These are phyloP conservation scores for Ennomos fuscantarius DNA, from an alignment of 2,888 invertebrate species.

Conservation along the genomic window DNA sequence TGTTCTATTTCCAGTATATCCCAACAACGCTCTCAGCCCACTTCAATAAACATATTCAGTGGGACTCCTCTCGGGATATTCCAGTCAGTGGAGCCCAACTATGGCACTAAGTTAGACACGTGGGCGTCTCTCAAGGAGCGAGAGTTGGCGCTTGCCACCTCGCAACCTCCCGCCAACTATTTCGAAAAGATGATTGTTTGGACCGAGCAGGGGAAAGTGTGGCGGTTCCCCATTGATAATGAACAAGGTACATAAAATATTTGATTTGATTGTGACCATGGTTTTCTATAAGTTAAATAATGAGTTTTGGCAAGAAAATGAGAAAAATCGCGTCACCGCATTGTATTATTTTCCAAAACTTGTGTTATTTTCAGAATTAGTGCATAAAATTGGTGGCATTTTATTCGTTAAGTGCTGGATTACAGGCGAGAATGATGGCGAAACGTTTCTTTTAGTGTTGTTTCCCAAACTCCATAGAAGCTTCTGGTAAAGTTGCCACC, in stretches of 20 bases:
- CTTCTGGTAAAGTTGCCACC: too few relatives aligned
- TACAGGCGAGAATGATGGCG: too few relatives aligned
- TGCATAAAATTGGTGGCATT: too few relatives aligned
- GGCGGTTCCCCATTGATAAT: conserved; percentile 99
- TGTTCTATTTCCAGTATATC: background rate
- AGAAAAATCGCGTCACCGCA: too few relatives aligned
- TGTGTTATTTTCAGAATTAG: too few relatives aligned
- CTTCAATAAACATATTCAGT: conserved; percentile 87
- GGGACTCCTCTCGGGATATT: conserved; percentile 88
- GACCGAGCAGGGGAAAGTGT: conserved; percentile 97
- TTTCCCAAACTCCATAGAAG: too few relatives aligned
- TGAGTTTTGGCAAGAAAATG: too few relatives aligned
- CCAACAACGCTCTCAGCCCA: conserved; percentile 41
- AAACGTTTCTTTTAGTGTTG: too few relatives aligned
- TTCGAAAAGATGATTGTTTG: conserved; percentile 97
- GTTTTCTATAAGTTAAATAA: too few relatives aligned
- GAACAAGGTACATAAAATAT: conserved; percentile 93
- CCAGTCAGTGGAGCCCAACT: conserved; percentile 62
- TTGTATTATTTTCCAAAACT: too few relatives aligned
- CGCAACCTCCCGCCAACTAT: conserved; percentile 93
- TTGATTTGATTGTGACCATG: too few relatives aligned
- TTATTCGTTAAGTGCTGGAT: too few relatives aligned
- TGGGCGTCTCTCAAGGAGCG: conserved; percentile 89
- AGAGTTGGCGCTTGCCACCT: conserved; percentile 87
- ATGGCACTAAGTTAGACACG: conserved; percentile 81